Evolutionary conservation across 1,140 invertebrate species (phyloP), one percentile per base, ranked within the genome.

Genomic region (Propsilocerus akamusi): DNA sequence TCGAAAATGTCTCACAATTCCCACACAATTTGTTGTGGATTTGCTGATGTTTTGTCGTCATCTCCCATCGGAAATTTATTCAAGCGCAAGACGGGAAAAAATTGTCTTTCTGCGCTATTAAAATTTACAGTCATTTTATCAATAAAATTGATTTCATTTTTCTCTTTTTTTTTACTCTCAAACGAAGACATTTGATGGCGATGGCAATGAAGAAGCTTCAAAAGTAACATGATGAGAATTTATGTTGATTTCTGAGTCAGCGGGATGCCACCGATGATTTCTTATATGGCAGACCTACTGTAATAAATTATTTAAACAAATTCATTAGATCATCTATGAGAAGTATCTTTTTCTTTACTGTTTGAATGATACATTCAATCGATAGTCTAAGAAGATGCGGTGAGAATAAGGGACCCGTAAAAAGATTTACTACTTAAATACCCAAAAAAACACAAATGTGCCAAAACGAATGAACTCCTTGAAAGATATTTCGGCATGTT

Each of bases 281-380:
- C 34, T 41, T 41, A 41, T 41, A 41, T 41, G 12, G 34, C 10
- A 20, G n/a, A n/a, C n/a, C n/a, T n/a, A n/a, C 34, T 41, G 22
- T 41, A 41, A 41, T 41, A 41, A 41, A 41, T 41, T 41, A 17
- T 41, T 20, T 41, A 41, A 41, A 41, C 34, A 41, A 41, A 41
- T 41, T 41, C 34, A 41, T 41, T 41, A 41, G 34, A 41, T 41
- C 34, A 41, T 41, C 34, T 41, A 41, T 20, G n/a, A 30, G n/a
- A 11, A 30, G 10, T 30, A 11, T 30, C n/a, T 30, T 30, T 30
- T 30, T 30, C 10, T 30, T 30, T 30, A 30, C 28, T 30, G 28
- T 11, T n/a, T 30, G 28, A n/a, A 30, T n/a, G n/a, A 3, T 6
- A 30, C 28, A 30, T 11, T 11, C 10, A 30, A 30, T 17, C n/a